Evolutionary conservation across 1,140 invertebrate species (phyloP).

Genomic region (Lepidurus packardi): DNA sequence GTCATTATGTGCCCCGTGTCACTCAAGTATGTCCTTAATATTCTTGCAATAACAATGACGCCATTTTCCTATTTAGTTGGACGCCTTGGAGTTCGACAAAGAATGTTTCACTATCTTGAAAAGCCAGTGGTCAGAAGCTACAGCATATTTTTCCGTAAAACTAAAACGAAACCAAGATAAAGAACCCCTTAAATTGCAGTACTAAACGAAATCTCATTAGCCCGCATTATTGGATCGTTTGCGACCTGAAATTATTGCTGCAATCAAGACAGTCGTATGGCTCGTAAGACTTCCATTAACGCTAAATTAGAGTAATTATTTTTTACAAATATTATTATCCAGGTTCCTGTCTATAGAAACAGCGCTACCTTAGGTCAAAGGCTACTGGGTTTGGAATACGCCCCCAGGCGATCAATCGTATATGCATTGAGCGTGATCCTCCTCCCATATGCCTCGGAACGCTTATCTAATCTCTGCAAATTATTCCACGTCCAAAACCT

Average conservation of each 20-base stretch:
- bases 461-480: slow-evolving; percentile 10
- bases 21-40: not conserved
- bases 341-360: not conserved
- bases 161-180: not conserved
- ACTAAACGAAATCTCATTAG: not conserved
- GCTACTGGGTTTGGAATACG: not conserved
- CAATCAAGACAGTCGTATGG: not conserved
- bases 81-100: not conserved
- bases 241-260: not conserved
- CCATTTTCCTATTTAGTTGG: not conserved
- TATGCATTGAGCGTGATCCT: not conserved
- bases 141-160: slow-evolving; percentile 13
- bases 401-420: not conserved
- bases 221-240: not conserved
- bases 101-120: slow-evolving; percentile 7
- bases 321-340: too few species aligned
- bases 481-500: not conserved
- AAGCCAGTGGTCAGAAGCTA: not conserved
- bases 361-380: not conserved
- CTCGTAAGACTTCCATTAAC: not conserved
- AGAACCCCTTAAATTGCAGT: not conserved
- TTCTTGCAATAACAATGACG: not conserved
- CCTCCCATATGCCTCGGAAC: not conserved
- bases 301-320: too few species aligned
- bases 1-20: not conserved